Evolutionary conservation across 2,797 vertebrate species (phyloP).

Genomic region (Rhabdophis nuchalis): DNA sequence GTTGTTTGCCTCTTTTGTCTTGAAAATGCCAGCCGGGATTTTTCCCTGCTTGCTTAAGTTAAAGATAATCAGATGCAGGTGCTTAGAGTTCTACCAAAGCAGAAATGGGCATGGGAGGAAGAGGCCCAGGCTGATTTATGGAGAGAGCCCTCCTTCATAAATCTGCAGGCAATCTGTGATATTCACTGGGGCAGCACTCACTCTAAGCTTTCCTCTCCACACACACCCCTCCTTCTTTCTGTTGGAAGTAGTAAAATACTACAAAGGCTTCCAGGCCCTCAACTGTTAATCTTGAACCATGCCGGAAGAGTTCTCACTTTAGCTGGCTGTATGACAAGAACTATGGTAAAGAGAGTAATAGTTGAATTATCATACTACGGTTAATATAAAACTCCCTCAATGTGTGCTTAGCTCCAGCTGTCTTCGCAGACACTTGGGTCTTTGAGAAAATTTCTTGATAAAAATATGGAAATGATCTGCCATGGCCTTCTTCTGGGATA

Average conservation of each 20-base stretch:
- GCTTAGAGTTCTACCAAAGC: slow-evolving; percentile 16
- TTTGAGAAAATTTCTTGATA: not conserved
- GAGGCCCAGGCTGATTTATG: slow-evolving; percentile 28
- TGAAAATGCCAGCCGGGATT: not conserved
- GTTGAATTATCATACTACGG: not conserved
- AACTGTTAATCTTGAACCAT: not conserved
- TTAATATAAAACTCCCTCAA: not conserved
- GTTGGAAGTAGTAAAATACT: not conserved
- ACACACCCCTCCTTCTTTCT: not conserved
- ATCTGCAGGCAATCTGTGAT: slow-evolving; percentile 26
- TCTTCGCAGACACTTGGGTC: not conserved
- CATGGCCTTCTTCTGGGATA: not conserved
- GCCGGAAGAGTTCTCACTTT: not conserved
- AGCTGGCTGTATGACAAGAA: not conserved
- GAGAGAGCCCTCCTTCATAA: slow-evolving; percentile 16
- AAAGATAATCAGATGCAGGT: slow-evolving; percentile 30
- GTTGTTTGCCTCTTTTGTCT: slow-evolving; percentile 23
- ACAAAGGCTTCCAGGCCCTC: not conserved
- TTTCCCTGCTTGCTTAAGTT: not conserved
- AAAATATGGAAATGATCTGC: not conserved
- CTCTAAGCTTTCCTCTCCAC: not conserved
- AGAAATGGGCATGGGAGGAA: not conserved
- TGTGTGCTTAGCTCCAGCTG: not conserved
- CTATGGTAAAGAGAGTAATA: not conserved
- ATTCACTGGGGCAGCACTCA: not conserved